Evolutionary conservation across 2,113 vertebrate genomes (phyloP).

Genomic region (Sisor rabdophorus): DNA sequence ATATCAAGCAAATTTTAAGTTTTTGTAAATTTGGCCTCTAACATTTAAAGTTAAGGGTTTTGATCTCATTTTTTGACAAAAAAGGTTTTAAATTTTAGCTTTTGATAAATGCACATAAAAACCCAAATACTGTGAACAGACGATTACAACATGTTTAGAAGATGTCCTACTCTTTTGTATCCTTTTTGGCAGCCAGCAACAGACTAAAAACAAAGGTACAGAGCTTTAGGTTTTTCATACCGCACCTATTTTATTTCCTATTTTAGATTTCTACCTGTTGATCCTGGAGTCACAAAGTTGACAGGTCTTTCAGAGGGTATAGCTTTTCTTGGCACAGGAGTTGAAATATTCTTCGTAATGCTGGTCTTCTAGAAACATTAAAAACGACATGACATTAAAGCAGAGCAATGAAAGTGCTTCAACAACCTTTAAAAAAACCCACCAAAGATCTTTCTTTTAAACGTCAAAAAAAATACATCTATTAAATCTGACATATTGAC

Average conservation of each 20-base stretch:
- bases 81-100: neutral
- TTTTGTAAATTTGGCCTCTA: too few species aligned
- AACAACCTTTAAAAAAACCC: neutral
- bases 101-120: neutral
- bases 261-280: conserved; percentile 52
- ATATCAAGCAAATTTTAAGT: neutral
- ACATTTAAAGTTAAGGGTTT: too few species aligned
- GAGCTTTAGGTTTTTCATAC: neutral
- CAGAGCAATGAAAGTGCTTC: neutral
- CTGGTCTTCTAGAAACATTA: conserved; percentile 49
- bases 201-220: neutral
- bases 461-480: too few species aligned
- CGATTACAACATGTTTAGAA: neutral
- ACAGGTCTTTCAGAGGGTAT: conserved; percentile 53
- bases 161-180: neutral
- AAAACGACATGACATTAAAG: conserved; percentile 22
- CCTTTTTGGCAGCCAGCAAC: too few species aligned
- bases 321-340: conserved; percentile 50
- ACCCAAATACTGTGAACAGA: neutral
- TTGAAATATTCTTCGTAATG: conserved; percentile 34
- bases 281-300: conserved; percentile 55
- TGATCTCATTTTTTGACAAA: neutral
- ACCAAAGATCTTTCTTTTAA: neutral
- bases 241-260: neutral
- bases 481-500: conserved; percentile 14